Conservation (phyloP, 2,888 invertebrate species). For the Cybosia mesomella region DNA sequence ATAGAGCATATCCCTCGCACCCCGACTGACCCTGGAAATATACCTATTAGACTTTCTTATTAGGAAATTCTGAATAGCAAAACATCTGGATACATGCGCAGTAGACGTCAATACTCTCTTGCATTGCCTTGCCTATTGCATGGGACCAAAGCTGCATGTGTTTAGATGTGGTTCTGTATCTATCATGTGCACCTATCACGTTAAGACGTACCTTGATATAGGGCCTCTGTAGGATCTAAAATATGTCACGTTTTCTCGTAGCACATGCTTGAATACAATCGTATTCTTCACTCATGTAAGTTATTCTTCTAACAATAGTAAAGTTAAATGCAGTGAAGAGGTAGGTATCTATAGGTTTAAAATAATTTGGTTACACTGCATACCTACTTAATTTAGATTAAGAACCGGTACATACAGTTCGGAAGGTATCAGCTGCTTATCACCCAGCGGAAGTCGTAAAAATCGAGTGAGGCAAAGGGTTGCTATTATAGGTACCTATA, state of each 20-base stretch:
- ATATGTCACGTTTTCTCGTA: too few relatives aligned
- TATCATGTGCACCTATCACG: not conserved
- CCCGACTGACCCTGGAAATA: too few relatives aligned
- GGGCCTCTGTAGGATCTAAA: not conserved
- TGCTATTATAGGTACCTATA: conserved; percentile 16
- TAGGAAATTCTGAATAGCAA: too few relatives aligned
- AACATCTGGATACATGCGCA: too few relatives aligned
- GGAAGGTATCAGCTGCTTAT: conserved; percentile 25
- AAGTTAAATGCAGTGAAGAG: too few relatives aligned
- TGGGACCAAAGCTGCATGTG: too few relatives aligned
- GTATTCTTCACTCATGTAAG: not conserved
- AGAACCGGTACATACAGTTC: conserved; percentile 10
- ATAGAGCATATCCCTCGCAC: too few relatives aligned
- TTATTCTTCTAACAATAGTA: not conserved
- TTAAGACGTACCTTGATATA: not conserved
- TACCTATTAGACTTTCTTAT: too few relatives aligned
- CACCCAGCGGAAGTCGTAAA: conserved; percentile 30
- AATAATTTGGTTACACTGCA: not conserved
- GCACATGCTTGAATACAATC: not conserved
- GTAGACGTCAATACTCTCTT: too few relatives aligned
- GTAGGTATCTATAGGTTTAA: not conserved
- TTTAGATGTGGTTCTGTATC: too few relatives aligned
- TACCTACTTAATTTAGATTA: conserved; percentile 10
- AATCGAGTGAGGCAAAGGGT: conserved; percentile 32
- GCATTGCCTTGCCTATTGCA: too few relatives aligned